These are phyloP conservation scores for Cryptoblepharus egeriae DNA, from an alignment of 2,797 vertebrate genomes.

Conservation along the genomic window DNA sequence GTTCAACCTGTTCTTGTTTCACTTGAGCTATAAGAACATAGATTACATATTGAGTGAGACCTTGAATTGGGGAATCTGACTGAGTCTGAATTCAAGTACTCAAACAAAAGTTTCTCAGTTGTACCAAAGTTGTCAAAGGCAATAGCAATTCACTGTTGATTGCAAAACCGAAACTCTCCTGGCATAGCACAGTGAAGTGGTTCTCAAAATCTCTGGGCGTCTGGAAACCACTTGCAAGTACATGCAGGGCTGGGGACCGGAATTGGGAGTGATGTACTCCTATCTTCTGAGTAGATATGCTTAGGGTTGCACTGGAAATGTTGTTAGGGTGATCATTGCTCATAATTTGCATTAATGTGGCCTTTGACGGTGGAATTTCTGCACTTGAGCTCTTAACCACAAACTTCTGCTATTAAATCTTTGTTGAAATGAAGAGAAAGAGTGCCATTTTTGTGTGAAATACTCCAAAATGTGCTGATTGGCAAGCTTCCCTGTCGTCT, in stretches of 20 bases:
- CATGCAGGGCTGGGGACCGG: too few species aligned
- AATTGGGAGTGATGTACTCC: too few species aligned
- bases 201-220: too few species aligned
- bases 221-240: too few species aligned
- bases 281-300: too few species aligned
- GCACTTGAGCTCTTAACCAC: constrained; percentile 50
- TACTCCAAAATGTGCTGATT: neutral
- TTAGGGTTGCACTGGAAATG: too few species aligned
- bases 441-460: constrained; percentile 38
- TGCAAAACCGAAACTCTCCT: neutral
- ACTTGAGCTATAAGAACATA: neutral
- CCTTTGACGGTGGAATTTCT: constrained; percentile 35
- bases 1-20: too few species aligned
- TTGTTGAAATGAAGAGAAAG: neutral
- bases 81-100: neutral
- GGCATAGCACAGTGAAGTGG: constrained; percentile 31
- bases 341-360: constrained; percentile 49
- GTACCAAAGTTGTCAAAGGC: constrained; percentile 14
- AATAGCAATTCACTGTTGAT: neutral
- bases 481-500: constrained; percentile 30
- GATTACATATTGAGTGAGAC: neutral
- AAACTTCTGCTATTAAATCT: constrained; percentile 45
- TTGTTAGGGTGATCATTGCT: constrained; percentile 63
- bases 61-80: neutral
- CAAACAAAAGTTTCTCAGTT: neutral